Conservation (phyloP, 1,140 invertebrate genomes). For the Pogonognathellus flavescens region DNA sequence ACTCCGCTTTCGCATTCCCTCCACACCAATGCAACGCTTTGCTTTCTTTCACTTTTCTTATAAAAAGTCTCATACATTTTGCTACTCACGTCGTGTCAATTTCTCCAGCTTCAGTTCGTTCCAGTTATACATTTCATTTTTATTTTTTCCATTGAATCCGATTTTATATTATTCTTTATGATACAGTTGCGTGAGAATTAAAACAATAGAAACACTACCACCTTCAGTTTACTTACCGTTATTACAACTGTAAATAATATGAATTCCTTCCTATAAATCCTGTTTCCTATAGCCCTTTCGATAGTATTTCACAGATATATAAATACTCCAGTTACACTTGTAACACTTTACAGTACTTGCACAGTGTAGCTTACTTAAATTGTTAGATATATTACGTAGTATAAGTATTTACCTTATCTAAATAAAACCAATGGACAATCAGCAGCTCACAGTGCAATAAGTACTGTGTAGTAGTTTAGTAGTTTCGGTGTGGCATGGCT, state of each 20-base stretch:
- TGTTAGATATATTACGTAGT: too few relatives aligned
- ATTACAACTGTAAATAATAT: background rate
- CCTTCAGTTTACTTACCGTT: background rate
- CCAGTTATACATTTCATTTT: background rate
- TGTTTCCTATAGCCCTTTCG: too few relatives aligned
- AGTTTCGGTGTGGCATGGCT: background rate
- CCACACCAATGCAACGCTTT: background rate
- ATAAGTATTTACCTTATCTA: too few relatives aligned
- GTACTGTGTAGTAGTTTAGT: background rate
- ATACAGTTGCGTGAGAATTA: conserved; percentile 37
- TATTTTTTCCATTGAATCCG: background rate
- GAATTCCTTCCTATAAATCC: too few relatives aligned
- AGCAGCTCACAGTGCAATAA: too few relatives aligned
- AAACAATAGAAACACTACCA: conserved; percentile 11
- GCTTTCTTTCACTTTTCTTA: background rate
- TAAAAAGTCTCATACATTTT: background rate
- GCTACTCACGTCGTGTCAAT: background rate
- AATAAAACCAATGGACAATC: too few relatives aligned
- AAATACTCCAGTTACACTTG: too few relatives aligned
- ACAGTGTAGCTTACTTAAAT: too few relatives aligned
- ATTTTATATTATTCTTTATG: conserved; percentile 45
- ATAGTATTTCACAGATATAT: too few relatives aligned
- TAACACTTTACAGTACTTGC: too few relatives aligned
- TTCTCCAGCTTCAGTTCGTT: too few relatives aligned
- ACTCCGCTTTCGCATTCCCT: background rate